Base-by-base conservation (phyloP, 2,113 vertebrate genomes). In the Callipepla californica region DNA sequence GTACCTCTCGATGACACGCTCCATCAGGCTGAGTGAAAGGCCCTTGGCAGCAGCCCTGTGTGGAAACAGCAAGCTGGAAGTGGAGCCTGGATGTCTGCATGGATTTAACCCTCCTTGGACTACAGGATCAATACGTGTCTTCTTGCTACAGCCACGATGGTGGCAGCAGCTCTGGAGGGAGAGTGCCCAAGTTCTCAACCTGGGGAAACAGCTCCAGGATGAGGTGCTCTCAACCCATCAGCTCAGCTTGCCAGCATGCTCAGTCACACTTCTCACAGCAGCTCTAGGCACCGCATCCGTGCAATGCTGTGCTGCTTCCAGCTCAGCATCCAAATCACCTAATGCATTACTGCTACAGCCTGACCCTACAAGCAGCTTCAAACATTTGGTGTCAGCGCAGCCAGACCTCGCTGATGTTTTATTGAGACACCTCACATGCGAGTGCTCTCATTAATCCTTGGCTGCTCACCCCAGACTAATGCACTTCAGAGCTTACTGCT, bases 11-110 rank as follows among this genome's bases (percentile, higher is more conserved):
- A 96, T 97, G 44, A 99, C 96, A n/a, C 99, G 97, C 96, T 99
- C 99, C 99, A 99, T 99, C 77, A 99, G 94, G 95, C 99, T 99
- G 78, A 98, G 95, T 0, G 98, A 97, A 80, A 99, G 97, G 45
- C 99, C 99, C 69, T 96, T 94, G 12, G 96, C 97, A 2, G 99
- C 98, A 0, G 99, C 99, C 76, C 99, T 99, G 97, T 3, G 0
- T 0, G 48, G 75, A 36, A 62, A 23, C 20, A 44, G 32, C 20
- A 34, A 53, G 55, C 10, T 40, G 61, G 44, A 11, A 48, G 22
- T 4, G 48, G 40, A 28, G 82, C 6, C 85, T 6, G 4, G 23
- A 2, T 4, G 26, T 19, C 70, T 50, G 76, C 1, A 4, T 1
- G 5, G 34, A 4, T 0, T 8, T 3, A 18, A 22, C 50, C 34